Conservation (phyloP, 2,888 invertebrate genomes). For the Trichogramma dendrolimi region DNA sequence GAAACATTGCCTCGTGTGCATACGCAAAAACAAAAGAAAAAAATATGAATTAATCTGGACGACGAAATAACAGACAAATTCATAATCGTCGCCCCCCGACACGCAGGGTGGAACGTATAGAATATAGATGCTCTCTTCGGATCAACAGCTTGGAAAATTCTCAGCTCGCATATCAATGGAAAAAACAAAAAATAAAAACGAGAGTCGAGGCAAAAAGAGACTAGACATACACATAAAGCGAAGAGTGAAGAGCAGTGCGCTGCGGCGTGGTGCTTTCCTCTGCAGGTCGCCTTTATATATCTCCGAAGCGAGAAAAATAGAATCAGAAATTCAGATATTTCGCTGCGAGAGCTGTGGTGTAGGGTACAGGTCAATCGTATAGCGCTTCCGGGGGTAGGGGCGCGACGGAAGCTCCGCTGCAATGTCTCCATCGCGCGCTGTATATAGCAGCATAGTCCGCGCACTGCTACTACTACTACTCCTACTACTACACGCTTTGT, state of each 20-base stretch:
- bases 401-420: neutral
- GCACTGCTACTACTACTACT: too few relatives aligned
- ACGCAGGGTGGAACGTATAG: neutral
- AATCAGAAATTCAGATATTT: conserved; percentile 14
- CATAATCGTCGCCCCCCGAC: neutral
- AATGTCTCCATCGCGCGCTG: neutral
- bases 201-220: neutral
- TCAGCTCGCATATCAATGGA: conserved; percentile 6
- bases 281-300: too few relatives aligned
- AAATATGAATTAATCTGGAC: too few relatives aligned
- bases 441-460: neutral
- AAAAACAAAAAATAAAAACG: neutral
- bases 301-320: conserved; percentile 1
- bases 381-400: neutral
- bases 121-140: neutral
- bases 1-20: neutral
- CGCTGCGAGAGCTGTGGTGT: neutral
- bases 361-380: neutral
- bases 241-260: too few relatives aligned
- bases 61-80: neutral
- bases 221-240: too few relatives aligned
- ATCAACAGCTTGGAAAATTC: conserved; percentile 18
- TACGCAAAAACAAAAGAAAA: too few relatives aligned
- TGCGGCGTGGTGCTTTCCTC: too few relatives aligned
- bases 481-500: neutral